Conservation (phyloP, 2,888 invertebrate species). For the Chrysolina haemoptera region DNA sequence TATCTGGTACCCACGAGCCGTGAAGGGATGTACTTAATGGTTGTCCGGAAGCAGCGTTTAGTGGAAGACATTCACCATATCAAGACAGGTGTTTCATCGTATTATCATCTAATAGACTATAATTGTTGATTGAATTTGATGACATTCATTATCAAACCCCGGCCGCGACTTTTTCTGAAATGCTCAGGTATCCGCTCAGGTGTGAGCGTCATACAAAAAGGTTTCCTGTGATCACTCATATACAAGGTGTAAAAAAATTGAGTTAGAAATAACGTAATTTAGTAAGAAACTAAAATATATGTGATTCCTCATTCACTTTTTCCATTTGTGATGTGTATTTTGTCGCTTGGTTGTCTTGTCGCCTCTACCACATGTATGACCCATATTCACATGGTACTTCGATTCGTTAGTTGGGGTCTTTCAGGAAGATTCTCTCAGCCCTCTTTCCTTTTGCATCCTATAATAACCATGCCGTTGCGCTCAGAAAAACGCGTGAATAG, state of each 20-base stretch:
- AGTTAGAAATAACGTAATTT: neutral
- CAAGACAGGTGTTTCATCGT: conserved; percentile 45
- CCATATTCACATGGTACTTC: too few relatives aligned
- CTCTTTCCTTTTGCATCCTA: too few relatives aligned
- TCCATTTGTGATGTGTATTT: too few relatives aligned
- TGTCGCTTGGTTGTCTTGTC: too few relatives aligned
- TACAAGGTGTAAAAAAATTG: neutral
- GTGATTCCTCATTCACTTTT: too few relatives aligned
- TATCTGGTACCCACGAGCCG: conserved; percentile 12
- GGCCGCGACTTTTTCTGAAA: conserved; percentile 32
- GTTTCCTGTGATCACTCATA: conserved; percentile 36
- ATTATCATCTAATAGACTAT: conserved; percentile 36
- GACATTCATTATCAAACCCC: conserved; percentile 33
- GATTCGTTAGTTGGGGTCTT: too few relatives aligned
- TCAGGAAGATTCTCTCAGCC: too few relatives aligned
- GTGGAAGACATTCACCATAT: conserved; percentile 28
- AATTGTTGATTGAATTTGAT: conserved; percentile 46
- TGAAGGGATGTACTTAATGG: conserved; percentile 26
- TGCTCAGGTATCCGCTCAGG: conserved; percentile 38
- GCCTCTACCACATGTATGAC: too few relatives aligned
- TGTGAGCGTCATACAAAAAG: conserved; percentile 18
- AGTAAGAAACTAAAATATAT: too few relatives aligned
- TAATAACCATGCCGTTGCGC: too few relatives aligned
- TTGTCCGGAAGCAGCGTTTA: conserved; percentile 21
- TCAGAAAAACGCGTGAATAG: too few relatives aligned